Conservation (phyloP, 1,140 invertebrate species). For the Drosophila elegans region DNA sequence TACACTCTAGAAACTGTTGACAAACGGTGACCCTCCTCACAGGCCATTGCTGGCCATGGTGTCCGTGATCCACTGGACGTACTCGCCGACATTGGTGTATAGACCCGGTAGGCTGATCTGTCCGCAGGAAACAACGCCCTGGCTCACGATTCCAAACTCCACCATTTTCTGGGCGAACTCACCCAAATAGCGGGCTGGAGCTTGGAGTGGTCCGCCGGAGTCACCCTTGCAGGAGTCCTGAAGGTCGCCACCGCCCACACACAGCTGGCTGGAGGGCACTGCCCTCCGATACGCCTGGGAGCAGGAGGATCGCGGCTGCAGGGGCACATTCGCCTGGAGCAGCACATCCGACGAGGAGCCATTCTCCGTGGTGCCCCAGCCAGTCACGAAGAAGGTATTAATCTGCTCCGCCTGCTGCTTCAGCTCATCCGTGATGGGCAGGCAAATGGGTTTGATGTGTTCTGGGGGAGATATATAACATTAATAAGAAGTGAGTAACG, state of each 20-base stretch:
- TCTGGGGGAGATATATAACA: conserved; percentile 37
- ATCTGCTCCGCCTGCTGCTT: conserved; percentile 73
- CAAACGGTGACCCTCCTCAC: conserved; percentile 11
- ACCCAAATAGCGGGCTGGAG: conserved; percentile 46
- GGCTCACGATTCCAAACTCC: conserved; percentile 86
- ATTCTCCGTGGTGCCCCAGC: conserved; percentile 73
- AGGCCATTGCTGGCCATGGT: conserved; percentile 72
- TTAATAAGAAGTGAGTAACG: too few species aligned
- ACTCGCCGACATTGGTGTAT: conserved; percentile 83
- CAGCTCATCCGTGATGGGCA: conserved; percentile 86
- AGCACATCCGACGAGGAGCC: conserved; percentile 68
- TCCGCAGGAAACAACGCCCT: conserved; percentile 85
- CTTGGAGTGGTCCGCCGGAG: conserved; percentile 84
- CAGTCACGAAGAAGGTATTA: conserved; percentile 86
- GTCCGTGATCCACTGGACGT: conserved; percentile 85
- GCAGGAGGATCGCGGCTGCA: conserved; percentile 40
- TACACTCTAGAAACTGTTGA: conserved; percentile 3
- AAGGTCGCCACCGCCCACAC: conserved; percentile 70
- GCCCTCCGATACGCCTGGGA: conserved; percentile 42
- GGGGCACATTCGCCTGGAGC: conserved; percentile 63
- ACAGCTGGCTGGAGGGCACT: conserved; percentile 53
- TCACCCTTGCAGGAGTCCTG: conserved; percentile 88
- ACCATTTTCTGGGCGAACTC: conserved; percentile 62
- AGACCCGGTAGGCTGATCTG: conserved; percentile 80
- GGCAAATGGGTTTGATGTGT: conserved; percentile 90